Percentiles rank a stretch among this genome's conserved stretches.
Conservation (phyloP, 2,113 vertebrate species). For the Herpetotheres cachinnans region DNA sequence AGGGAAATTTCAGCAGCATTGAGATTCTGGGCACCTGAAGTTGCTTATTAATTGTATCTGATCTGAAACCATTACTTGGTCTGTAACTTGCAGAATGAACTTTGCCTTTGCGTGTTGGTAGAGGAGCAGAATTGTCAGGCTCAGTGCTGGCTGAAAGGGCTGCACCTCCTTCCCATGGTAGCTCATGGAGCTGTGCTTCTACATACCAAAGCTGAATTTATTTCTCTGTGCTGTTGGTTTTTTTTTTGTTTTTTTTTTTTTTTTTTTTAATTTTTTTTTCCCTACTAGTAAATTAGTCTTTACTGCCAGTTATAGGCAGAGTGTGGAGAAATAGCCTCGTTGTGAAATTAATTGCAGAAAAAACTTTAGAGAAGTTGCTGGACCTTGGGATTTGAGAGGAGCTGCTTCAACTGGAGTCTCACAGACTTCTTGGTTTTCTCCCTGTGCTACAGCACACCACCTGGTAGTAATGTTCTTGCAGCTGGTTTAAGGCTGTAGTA, state of each 20-base stretch:
- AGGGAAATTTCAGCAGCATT: not conserved
- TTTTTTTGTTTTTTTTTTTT: not conserved
- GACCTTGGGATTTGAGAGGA: not conserved
- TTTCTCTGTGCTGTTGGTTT: not conserved
- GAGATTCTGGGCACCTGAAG: not conserved
- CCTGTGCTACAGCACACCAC: not conserved
- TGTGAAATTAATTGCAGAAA: not conserved
- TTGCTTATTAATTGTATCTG: not conserved
- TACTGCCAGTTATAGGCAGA: not conserved
- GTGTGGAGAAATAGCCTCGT: not conserved
- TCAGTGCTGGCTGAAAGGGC: not conserved
- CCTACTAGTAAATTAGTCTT: not conserved
- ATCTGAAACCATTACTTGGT: not conserved
- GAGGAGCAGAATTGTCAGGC: not conserved
- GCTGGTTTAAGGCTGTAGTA: not conserved
- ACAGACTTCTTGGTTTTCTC: not conserved
- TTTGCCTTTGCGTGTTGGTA: not conserved
- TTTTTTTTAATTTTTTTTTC: not conserved
- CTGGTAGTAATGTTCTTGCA: slow-evolving; percentile 9
- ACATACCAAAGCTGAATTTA: not conserved
- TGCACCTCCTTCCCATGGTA: not conserved
- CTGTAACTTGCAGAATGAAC: not conserved
- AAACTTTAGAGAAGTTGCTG: not conserved
- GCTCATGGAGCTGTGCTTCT: not conserved
- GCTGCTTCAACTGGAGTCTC: not conserved